Evolutionary conservation across 2,888 invertebrate species (phyloP).

Genomic region (Parnassius orleans): DNA sequence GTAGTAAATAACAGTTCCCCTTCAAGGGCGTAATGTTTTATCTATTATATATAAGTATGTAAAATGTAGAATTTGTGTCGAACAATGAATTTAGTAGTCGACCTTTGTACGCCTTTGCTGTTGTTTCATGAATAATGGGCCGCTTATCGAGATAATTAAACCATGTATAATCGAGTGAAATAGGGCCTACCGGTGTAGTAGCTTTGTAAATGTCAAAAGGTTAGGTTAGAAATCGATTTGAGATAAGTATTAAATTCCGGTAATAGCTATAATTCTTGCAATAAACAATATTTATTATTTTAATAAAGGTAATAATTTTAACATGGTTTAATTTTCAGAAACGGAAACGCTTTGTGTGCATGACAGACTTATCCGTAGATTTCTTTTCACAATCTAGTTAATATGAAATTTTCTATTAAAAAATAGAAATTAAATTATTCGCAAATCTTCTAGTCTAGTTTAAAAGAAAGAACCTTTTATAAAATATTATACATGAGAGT

Average conservation of each 20-base stretch:
- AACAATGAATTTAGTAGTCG: conserved; percentile 25
- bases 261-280: not conserved
- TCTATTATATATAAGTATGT: conserved; percentile 16
- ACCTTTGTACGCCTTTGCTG: conserved; percentile 23
- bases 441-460: no score
- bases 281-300: no score
- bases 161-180: conserved; percentile 33
- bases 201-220: conserved; percentile 35
- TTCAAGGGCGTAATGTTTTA: conserved; percentile 15
- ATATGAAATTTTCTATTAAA: no score
- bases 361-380: no score
- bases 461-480: no score
- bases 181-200: conserved; percentile 32
- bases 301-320: no score
- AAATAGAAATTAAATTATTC: no score
- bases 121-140: conserved; percentile 29
- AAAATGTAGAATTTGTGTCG: conserved; percentile 24
- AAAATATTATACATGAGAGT: no score
- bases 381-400: no score
- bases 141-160: conserved; percentile 34
- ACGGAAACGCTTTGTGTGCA: no score
- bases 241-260: conserved; percentile 21
- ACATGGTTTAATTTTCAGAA: no score
- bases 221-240: conserved; percentile 29
- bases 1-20: conserved; percentile 2